A percentile compares a stretch with the other conserved stretches of the same genome.
Evolutionary conservation across 2,113 vertebrate species (phyloP).

Genomic region (Genyomyrus donnyi): DNA sequence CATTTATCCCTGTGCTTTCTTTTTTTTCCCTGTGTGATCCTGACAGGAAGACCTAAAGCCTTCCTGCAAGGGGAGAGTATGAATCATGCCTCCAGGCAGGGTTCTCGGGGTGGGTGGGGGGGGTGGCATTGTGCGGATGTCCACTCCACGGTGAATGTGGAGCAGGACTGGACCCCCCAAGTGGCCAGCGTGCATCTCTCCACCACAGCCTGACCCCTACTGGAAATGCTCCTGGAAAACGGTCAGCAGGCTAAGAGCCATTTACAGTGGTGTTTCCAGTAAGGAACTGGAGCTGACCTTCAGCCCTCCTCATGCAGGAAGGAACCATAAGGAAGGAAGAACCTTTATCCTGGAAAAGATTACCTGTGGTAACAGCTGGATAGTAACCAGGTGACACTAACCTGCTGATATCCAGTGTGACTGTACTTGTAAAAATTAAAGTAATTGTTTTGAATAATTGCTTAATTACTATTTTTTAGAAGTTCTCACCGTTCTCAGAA

Average conservation of each 20-base stretch:
- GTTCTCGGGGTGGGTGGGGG: slow-evolving; percentile 18
- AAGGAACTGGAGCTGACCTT: background rate
- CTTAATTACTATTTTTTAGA: background rate
- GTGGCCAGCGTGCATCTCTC: background rate
- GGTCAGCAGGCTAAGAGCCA: background rate
- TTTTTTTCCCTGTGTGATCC: slow-evolving; percentile 62
- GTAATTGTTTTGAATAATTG: background rate
- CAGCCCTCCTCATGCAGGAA: background rate
- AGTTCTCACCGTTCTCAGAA: background rate
- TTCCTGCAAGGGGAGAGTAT: slow-evolving; percentile 49
- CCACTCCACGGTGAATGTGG: background rate
- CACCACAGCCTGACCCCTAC: background rate
- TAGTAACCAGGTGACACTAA: background rate
- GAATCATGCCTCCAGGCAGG: slow-evolving; percentile 70
- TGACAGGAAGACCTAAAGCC: slow-evolving; percentile 70
- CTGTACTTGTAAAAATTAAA: background rate
- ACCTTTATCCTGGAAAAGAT: background rate
- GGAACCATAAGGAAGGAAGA: background rate
- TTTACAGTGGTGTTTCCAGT: background rate
- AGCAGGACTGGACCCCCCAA: background rate
- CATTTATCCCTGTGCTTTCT: slow-evolving; percentile 45
- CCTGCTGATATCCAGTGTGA: background rate
- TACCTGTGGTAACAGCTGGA: background rate
- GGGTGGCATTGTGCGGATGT: background rate
- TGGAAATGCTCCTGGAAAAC: background rate